Evolutionary conservation across 2,888 invertebrate species (phyloP).

Genomic region (Drosophila anceps): DNA sequence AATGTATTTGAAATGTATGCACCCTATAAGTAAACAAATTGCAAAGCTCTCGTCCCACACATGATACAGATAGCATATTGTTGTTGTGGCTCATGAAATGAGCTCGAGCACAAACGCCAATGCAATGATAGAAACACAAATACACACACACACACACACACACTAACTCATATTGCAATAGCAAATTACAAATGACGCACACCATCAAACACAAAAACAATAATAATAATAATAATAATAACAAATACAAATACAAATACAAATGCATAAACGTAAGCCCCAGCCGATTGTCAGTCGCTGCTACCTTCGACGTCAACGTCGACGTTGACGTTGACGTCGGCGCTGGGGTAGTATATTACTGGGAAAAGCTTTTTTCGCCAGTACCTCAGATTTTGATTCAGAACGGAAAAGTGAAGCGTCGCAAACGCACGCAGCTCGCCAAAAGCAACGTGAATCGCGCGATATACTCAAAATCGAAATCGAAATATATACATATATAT

Average conservation of each 20-base stretch:
- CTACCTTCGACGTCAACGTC: conserved; percentile 13
- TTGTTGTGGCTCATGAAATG: conserved; percentile 34
- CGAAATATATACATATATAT: not conserved
- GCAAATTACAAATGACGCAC: conserved; percentile 38
- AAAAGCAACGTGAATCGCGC: conserved; percentile 45
- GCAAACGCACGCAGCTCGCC: conserved; percentile 60
- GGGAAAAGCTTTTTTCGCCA: conserved; percentile 71
- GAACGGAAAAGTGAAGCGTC: conserved; percentile 74
- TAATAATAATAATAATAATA: conserved; percentile 10
- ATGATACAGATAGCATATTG: not conserved
- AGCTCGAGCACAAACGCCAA: conserved; percentile 7
- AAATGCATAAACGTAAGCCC: conserved; percentile 31
- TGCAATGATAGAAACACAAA: not conserved
- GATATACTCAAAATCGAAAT: conserved; percentile 36
- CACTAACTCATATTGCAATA: conserved; percentile 2
- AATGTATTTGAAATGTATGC: conserved; percentile 29
- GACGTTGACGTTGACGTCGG: conserved; percentile 7
- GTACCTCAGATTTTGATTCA: conserved; percentile 64
- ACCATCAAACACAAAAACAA: conserved; percentile 1
- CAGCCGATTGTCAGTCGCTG: conserved; percentile 5
- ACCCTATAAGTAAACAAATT: conserved; percentile 37
- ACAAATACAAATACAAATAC: conserved; percentile 10
- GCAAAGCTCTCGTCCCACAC: conserved; percentile 27
- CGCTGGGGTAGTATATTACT: conserved; percentile 48
- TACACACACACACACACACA: not conserved